Percentiles rank a stretch among this genome's conserved stretches.
These are phyloP conservation scores for Agapostemon virescens DNA, from an alignment of 2,888 invertebrate species.

Conservation along the genomic window DNA sequence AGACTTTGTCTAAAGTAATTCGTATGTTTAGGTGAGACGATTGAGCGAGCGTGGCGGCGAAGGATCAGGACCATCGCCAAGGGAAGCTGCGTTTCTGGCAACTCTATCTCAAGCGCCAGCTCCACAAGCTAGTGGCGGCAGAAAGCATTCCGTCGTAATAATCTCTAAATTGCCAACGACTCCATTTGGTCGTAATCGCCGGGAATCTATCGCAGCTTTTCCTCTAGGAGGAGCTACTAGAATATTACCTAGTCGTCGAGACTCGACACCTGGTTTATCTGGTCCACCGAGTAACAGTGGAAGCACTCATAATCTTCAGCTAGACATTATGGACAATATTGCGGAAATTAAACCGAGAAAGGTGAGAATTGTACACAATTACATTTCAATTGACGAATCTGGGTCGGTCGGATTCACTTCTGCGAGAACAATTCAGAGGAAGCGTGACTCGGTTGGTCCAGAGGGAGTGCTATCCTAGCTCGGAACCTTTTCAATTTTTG, in stretches of 20 bases:
- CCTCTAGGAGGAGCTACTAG: conserved; percentile 82
- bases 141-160: conserved; percentile 92
- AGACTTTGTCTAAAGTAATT: conserved; percentile 8
- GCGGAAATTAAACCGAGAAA: conserved; percentile 86
- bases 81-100: conserved; percentile 91
- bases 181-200: conserved; percentile 88
- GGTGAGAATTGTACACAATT: conserved; percentile 58
- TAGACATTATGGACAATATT: conserved; percentile 94
- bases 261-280: conserved; percentile 80
- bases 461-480: too few relatives aligned
- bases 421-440: neutral
- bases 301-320: conserved; percentile 90
- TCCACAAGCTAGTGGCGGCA: conserved; percentile 86
- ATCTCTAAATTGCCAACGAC: conserved; percentile 91
- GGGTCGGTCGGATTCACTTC: neutral
- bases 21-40: conserved; percentile 84
- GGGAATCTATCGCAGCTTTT: conserved; percentile 91
- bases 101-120: conserved; percentile 89
- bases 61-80: conserved; percentile 87
- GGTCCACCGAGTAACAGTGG: conserved; percentile 90
- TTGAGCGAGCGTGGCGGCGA: conserved; percentile 90
- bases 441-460: neutral
- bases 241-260: conserved; percentile 80
- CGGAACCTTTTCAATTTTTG: too few relatives aligned
- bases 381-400: neutral